phyloP scores from a whole-genome alignment of 2,113 vertebrate species.

The Tachuris rubrigastra region DNA sequence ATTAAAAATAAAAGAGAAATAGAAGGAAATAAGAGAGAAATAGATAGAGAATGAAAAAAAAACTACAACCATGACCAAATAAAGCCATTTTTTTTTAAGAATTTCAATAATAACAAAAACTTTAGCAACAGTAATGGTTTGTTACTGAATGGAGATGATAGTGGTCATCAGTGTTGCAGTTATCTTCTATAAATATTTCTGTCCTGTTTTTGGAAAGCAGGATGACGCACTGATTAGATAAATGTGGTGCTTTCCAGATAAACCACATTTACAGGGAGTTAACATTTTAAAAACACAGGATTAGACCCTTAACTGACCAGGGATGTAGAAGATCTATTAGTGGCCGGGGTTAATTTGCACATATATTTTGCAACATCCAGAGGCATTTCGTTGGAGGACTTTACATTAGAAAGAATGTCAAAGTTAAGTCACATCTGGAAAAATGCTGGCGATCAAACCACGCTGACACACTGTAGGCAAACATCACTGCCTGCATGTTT shows the following conservation, averaged over 20 bases:
- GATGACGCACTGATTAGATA: background rate
- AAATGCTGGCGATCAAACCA: background rate
- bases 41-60: background rate
- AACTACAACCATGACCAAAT: background rate
- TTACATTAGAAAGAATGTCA: background rate
- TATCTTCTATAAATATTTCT: slow-evolving; percentile 24
- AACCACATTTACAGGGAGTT: background rate
- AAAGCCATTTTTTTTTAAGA: background rate
- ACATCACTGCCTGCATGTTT: background rate
- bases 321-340: background rate
- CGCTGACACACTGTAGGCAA: background rate
- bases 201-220: background rate
- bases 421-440: background rate
- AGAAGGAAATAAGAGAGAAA: background rate
- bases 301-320: background rate
- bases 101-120: background rate
- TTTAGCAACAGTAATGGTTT: background rate
- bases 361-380: slow-evolving; percentile 12
- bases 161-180: background rate
- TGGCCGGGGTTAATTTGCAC: background rate
- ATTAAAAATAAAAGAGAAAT: background rate
- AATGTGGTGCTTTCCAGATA: slow-evolving; percentile 30
- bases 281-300: background rate
- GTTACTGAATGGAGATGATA: background rate
- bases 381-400: background rate